Evolutionary conservation across 2,113 vertebrate genomes (phyloP).

Genomic region (Tor tambroides): DNA sequence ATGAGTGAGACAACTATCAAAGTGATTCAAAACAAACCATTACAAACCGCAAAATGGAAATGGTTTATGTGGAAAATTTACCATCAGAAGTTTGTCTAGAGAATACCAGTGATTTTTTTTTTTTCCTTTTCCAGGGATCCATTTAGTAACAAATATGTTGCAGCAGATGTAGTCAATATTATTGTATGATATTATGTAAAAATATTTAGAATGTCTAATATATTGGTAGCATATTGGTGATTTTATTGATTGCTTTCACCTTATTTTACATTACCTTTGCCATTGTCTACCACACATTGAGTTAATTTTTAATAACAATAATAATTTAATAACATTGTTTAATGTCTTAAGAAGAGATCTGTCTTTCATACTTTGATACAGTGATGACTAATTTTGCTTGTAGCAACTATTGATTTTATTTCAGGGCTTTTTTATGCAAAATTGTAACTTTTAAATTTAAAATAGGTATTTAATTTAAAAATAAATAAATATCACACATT

Average conservation of each 20-base stretch:
- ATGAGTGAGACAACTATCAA: background rate
- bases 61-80: background rate
- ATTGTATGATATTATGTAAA: no score
- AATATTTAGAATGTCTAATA: background rate
- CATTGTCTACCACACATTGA: background rate
- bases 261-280: no score
- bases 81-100: background rate
- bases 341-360: background rate
- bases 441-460: no score
- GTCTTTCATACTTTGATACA: background rate
- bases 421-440: background rate
- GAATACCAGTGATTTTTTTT: background rate
- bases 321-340: background rate
- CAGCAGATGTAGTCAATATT: no score
- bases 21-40: background rate
- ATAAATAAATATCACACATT: no score
- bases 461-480: no score
- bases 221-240: background rate
- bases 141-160: background rate
- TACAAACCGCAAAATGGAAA: background rate
- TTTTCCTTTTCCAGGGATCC: background rate
- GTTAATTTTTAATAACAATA: background rate
- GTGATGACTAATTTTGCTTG: background rate
- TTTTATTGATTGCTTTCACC: no score
- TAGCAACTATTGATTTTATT: background rate